Base-by-base conservation (phyloP, 2,113 vertebrate species). In the Macquaria ambigua region DNA sequence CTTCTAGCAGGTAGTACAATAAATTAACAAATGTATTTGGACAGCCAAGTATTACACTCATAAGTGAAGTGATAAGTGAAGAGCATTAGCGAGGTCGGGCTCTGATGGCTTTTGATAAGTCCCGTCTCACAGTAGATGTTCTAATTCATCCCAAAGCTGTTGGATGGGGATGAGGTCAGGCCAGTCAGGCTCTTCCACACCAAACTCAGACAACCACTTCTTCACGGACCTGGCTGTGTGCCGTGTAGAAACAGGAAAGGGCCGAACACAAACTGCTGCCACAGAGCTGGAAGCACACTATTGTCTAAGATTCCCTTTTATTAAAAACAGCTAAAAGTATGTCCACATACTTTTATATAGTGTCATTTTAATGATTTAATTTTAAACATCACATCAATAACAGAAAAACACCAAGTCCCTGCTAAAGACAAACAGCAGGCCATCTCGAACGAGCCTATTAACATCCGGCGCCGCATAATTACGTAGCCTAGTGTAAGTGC, bases 121-220 rank as follows among this genome's bases (percentile, higher is more conserved):
- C 2, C 56, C 48, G 55, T 66, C 67, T 66, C 76, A 43, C 72
- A 72, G 25, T 68, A 52, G 1, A 39, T 23, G 68, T 74, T 87
- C 28, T 73, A 31, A 77, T 82, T 90, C 75, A 77, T 83, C 41
- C 41, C 68, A 41, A 20, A 78, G 70, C 34, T 83, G 73, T 41
- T 85, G 62, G 52, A 61, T 20, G 62, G 50, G 39, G 68, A 23
- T 70, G 63, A 77, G 68, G 72, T 83, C 72, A 63, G 66, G 20
- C 41, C 55, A 15, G 62, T 62, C 20, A 25, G 56, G 37, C 63
- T 67, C 39, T 76, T 71, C 75, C 5, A 53, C 37, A 79, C 62
- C 23, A 37, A 62, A 58, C 43, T 63, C 53, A 39, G n/a, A 72
- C 46, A 71, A 52, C 2, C 1, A 41, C 37, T 64, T 58, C 31